Evolutionary conservation across 2,113 vertebrate species (phyloP).

Genomic region (Hipposideros armiger): DNA sequence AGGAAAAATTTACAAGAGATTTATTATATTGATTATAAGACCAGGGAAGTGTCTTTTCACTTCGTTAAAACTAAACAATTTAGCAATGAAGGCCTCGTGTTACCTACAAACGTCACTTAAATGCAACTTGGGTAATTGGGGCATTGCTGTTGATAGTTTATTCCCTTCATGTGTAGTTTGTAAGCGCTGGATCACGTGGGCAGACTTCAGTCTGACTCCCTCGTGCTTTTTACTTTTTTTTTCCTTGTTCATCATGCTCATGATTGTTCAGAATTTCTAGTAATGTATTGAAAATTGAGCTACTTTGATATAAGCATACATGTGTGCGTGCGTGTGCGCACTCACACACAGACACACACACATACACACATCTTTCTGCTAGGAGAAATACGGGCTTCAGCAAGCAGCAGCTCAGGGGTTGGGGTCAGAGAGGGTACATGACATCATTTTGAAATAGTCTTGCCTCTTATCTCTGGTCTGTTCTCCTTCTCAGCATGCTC

Average conservation of each 20-base stretch:
- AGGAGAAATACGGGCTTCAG: neutral
- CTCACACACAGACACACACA: fast-evolving
- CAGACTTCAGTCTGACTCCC: neutral
- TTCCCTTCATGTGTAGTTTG: neutral
- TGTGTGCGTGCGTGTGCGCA: too few species aligned
- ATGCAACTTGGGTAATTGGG: neutral
- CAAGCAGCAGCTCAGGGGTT: neutral
- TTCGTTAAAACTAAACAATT: slow-evolving; percentile 54
- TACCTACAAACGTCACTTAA: neutral
- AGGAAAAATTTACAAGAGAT: slow-evolving; percentile 43
- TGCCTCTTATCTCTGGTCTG: neutral
- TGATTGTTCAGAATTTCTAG: neutral
- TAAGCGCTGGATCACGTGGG: neutral
- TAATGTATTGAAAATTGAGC: neutral
- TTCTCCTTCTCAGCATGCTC: neutral
- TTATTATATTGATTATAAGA: slow-evolving; percentile 38
- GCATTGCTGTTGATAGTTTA: neutral
- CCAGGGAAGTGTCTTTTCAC: neutral
- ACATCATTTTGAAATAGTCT: neutral
- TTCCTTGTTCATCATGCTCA: neutral
- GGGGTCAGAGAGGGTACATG: neutral
- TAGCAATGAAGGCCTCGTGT: neutral
- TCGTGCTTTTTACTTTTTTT: neutral
- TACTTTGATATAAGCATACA: neutral
- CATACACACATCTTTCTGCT: neutral